Percentiles rank a stretch among this genome's conserved stretches.
Evolutionary conservation across 2,113 vertebrate species (phyloP).

Genomic region (Syngnathus floridae): DNA sequence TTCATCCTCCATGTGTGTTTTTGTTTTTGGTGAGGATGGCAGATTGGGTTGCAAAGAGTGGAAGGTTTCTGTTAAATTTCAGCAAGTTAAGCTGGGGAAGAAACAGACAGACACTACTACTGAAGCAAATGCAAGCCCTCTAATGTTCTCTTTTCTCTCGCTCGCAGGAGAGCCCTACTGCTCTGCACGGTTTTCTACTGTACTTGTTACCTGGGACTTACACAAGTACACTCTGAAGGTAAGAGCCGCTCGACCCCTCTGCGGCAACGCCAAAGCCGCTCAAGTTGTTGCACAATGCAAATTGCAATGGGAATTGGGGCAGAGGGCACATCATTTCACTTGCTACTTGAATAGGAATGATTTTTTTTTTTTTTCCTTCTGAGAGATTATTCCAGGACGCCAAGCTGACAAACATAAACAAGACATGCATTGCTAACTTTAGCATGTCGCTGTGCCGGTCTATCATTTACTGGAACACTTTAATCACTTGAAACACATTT

Average conservation of each 20-base stretch:
- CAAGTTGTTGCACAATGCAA: slow-evolving; percentile 32
- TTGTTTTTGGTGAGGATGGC: slow-evolving; percentile 20
- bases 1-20: slow-evolving; percentile 6
- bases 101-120: background rate
- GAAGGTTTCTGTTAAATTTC: slow-evolving; percentile 27
- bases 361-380: background rate
- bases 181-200: slow-evolving; percentile 84
- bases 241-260: slow-evolving; percentile 49
- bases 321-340: background rate
- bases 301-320: slow-evolving; percentile 28
- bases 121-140: background rate
- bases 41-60: slow-evolving; percentile 29
- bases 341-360: no score
- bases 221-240: slow-evolving; percentile 92
- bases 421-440: background rate
- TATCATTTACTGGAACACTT: background rate
- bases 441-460: background rate
- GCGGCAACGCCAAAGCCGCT: slow-evolving; percentile 1
- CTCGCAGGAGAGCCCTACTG: slow-evolving; percentile 84
- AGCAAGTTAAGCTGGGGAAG: no score
- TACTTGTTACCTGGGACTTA: slow-evolving; percentile 86
- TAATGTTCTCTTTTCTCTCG: slow-evolving; percentile 45
- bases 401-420: background rate
- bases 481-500: no score
- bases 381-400: background rate